These are phyloP conservation scores for Acanthosoma haemorrhoidale DNA, from an alignment of 2,888 invertebrate genomes.

Conservation along the genomic window DNA sequence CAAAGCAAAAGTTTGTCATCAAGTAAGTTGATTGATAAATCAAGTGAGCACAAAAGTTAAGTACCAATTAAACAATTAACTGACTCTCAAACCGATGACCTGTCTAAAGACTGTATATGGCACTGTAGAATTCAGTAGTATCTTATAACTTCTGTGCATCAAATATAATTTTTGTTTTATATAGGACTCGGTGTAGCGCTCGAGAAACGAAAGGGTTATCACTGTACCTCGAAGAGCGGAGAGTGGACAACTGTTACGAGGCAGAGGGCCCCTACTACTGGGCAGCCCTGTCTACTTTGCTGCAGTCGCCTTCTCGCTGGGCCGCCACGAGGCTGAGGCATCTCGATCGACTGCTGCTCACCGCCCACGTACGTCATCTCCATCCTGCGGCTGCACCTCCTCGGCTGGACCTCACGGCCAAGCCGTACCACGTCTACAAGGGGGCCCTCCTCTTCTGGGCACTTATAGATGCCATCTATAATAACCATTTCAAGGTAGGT, in stretches of 20 bases:
- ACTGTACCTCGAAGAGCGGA: constrained; percentile 61
- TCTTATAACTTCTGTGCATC: too few relatives aligned
- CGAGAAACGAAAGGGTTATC: constrained; percentile 75
- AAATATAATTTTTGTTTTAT: neutral
- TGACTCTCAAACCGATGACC: too few relatives aligned
- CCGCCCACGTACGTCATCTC: constrained; percentile 68
- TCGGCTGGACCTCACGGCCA: constrained; percentile 50
- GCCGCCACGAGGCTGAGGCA: constrained; percentile 62
- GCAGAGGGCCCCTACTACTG: constrained; percentile 90
- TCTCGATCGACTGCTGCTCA: constrained; percentile 67
- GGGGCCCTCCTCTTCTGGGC: constrained; percentile 74
- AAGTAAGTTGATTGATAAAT: too few relatives aligned
- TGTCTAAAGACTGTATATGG: too few relatives aligned
- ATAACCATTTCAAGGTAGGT: constrained; percentile 77
- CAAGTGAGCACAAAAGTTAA: too few relatives aligned
- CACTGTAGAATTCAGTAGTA: too few relatives aligned
- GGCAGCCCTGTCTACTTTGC: constrained; percentile 69
- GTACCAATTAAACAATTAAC: too few relatives aligned
- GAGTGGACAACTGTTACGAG: constrained; percentile 71
- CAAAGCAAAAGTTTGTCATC: too few relatives aligned
- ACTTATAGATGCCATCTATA: constrained; percentile 77
- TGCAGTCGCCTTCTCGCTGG: constrained; percentile 77
- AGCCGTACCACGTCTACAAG: constrained; percentile 46
- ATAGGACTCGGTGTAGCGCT: constrained; percentile 63
- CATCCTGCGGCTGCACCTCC: constrained; percentile 51